Evolutionary conservation across 2,888 invertebrate species (phyloP).

Genomic region (Neoaliturus tenellus): DNA sequence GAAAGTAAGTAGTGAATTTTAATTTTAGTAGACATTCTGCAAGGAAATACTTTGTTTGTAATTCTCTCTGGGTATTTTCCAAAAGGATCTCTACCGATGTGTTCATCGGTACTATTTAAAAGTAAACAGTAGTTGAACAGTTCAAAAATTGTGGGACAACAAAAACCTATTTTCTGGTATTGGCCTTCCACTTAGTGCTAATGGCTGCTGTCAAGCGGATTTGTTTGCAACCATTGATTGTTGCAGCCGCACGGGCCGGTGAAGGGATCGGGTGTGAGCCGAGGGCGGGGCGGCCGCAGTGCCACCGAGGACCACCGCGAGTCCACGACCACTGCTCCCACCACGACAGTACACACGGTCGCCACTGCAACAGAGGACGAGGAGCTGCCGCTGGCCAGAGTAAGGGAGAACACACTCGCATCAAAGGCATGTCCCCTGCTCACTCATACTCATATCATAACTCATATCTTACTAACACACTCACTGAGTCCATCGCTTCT

Average conservation of each 20-base stretch:
- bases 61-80: too few relatives aligned
- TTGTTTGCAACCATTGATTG: too few relatives aligned
- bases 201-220: too few relatives aligned
- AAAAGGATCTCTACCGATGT: too few relatives aligned
- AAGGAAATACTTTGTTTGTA: too few relatives aligned
- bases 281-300: constrained; percentile 61
- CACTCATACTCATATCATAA: background rate
- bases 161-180: too few relatives aligned
- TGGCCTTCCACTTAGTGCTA: too few relatives aligned
- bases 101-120: too few relatives aligned
- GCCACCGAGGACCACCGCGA: constrained; percentile 58
- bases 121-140: too few relatives aligned
- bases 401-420: constrained; percentile 65
- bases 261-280: constrained; percentile 55
- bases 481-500: background rate
- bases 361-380: constrained; percentile 60
- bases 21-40: too few relatives aligned
- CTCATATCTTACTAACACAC: background rate
- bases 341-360: background rate
- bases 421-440: constrained; percentile 64
- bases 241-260: constrained; percentile 62
- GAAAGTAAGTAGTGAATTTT: too few relatives aligned
- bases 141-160: too few relatives aligned
- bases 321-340: background rate
- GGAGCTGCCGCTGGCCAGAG: constrained; percentile 66